phyloP scores from a whole-genome alignment of 2,113 vertebrate genomes.

The Odocoileus hemionus region DNA sequence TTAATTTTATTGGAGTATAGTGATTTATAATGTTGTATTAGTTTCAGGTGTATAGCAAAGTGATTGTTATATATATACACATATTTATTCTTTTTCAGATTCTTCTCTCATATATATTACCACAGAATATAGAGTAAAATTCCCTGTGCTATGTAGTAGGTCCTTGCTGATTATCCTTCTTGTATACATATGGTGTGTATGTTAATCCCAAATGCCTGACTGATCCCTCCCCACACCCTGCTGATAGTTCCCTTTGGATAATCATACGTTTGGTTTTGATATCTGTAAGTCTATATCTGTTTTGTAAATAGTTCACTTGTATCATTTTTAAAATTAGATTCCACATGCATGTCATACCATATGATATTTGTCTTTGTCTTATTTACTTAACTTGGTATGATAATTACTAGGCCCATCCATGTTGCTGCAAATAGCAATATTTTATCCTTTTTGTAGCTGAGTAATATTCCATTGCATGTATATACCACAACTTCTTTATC shows the following conservation, averaged over 20 bases:
- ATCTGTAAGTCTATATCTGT: neutral
- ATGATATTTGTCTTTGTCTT: neutral
- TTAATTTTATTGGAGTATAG: neutral
- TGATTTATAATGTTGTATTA: neutral
- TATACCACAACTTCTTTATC: neutral
- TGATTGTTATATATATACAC: neutral
- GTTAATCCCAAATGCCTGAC: neutral
- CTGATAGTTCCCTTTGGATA: neutral
- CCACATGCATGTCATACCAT: neutral
- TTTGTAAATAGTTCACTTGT: neutral
- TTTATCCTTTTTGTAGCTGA: neutral
- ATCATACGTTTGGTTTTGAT: neutral
- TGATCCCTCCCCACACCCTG: neutral
- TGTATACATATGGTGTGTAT: neutral
- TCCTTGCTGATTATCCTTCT: neutral
- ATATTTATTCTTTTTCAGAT: neutral
- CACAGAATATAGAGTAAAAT: neutral
- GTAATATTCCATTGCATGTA: neutral
- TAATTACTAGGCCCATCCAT: neutral
- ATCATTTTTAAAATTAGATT: neutral
- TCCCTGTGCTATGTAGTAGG: neutral
- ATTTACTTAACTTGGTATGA: neutral
- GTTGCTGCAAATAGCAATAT: neutral
- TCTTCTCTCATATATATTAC: neutral
- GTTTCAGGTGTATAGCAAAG: neutral